Conservation (phyloP, 2,888 invertebrate genomes). For the Trachelus iudaicus region DNA sequence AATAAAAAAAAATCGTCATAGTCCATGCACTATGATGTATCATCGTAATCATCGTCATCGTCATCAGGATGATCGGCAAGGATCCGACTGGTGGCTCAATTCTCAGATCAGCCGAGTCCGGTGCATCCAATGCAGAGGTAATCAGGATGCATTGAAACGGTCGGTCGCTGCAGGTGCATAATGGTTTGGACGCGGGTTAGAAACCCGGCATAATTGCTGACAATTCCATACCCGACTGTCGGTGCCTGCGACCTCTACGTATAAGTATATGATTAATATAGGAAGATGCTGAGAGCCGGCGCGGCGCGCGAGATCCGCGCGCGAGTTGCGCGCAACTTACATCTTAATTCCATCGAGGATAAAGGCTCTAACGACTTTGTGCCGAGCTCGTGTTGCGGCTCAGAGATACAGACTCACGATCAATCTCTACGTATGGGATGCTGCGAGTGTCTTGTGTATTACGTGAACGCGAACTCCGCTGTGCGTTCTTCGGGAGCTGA, state of each 20-base stretch:
- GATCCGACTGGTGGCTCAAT: too few species aligned
- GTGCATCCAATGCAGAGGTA: not conserved
- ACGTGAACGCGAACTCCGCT: constrained; percentile 1
- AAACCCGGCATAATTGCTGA: constrained; percentile 14
- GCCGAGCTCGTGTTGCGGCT: not conserved
- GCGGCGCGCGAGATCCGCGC: not conserved
- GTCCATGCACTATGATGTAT: too few species aligned
- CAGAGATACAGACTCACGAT: too few species aligned
- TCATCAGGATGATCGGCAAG: too few species aligned
- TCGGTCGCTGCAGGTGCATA: not conserved
- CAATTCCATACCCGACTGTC: constrained; percentile 11
- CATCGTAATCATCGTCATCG: too few species aligned
- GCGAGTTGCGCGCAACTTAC: constrained; percentile 24
- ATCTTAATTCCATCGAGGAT: constrained; percentile 33
- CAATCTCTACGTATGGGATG: too few species aligned
- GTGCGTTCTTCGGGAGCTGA: constrained; percentile 26
- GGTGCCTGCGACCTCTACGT: not conserved
- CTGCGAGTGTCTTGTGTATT: not conserved
- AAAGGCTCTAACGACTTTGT: constrained; percentile 26
- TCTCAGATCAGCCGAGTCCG: too few species aligned
- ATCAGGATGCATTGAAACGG: constrained; percentile 1
- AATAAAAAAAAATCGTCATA: too few species aligned
- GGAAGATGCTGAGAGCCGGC: not conserved
- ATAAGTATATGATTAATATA: constrained; percentile 23
- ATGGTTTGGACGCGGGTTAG: constrained; percentile 1